Evolutionary conservation across 1,140 invertebrate species (phyloP).

Genomic region (Leptopilina clavipes): DNA sequence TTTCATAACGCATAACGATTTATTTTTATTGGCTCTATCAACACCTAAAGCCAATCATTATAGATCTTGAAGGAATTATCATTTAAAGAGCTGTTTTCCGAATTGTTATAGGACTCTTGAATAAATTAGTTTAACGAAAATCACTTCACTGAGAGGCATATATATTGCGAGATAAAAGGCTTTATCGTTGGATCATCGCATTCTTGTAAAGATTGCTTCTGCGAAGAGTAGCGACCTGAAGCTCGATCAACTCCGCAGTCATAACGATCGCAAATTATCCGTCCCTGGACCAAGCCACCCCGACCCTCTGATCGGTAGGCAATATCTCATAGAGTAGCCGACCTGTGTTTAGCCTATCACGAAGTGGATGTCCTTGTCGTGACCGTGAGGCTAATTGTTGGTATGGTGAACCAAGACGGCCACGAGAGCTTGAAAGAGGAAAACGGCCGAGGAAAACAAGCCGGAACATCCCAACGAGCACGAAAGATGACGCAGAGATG

Average conservation of each 20-base stretch:
- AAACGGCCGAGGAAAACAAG: conserved; percentile 43
- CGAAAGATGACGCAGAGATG: conserved; percentile 35
- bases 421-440: conserved; percentile 45
- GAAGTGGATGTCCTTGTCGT: conserved; percentile 70
- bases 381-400: conserved; percentile 69
- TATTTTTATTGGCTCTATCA: conserved; percentile 16
- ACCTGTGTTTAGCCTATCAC: conserved; percentile 67
- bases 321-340: conserved; percentile 64
- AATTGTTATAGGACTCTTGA: background rate
- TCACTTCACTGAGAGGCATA: background rate
- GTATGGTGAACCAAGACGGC: conserved; percentile 55
- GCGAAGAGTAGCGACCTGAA: conserved; percentile 2
- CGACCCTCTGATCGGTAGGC: conserved; percentile 47
- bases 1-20: conserved; percentile 18
- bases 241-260: conserved; percentile 41
- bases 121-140: conserved; percentile 1
- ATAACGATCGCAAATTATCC: conserved; percentile 66
- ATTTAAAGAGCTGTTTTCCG: background rate
- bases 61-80: conserved; percentile 5
- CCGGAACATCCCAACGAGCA: conserved; percentile 25
- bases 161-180: background rate
- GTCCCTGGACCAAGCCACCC: conserved; percentile 43
- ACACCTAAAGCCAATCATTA: conserved; percentile 8
- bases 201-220: conserved; percentile 22
- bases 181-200: conserved; percentile 19